Percentiles rank a stretch among this genome's conserved stretches.
phyloP scores from a whole-genome alignment of 2,888 invertebrate species.

The Chloroclysta siterata region DNA sequence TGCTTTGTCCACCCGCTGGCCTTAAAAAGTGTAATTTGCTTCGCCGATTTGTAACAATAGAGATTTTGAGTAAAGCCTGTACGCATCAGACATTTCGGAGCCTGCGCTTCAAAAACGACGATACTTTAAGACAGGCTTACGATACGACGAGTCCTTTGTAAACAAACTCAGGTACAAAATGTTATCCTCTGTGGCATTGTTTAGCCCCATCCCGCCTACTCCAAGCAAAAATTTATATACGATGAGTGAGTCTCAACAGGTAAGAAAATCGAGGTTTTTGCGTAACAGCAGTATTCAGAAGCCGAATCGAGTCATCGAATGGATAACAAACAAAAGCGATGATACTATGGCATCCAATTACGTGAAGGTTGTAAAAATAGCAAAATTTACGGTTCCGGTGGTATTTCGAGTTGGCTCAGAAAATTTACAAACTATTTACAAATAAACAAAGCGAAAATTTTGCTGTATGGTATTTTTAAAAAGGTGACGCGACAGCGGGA shows the following conservation, averaged over 20 bases:
- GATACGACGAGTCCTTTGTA: conserved; percentile 66
- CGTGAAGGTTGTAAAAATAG: conserved; percentile 27
- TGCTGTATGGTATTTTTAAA: conserved; percentile 53
- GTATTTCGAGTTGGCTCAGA: conserved; percentile 52
- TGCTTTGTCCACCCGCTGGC: conserved; percentile 54
- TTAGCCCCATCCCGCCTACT: conserved; percentile 70
- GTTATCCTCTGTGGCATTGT: conserved; percentile 65
- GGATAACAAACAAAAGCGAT: conserved; percentile 66
- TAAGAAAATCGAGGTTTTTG: conserved; percentile 73
- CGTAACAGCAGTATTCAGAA: conserved; percentile 71
- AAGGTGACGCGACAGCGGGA: conserved; percentile 55
- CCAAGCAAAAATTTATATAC: conserved; percentile 70
- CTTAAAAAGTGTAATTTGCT: conserved; percentile 61
- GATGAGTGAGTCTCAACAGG: conserved; percentile 65
- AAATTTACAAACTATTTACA: conserved; percentile 41
- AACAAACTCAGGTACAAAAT: conserved; percentile 78
- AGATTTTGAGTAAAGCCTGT: conserved; percentile 54
- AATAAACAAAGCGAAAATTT: conserved; percentile 46
- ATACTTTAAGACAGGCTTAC: conserved; percentile 46
- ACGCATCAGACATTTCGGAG: conserved; percentile 72
- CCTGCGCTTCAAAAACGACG: conserved; percentile 50
- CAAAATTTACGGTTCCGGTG: conserved; percentile 34
- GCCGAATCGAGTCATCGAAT: conserved; percentile 66
- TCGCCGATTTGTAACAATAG: conserved; percentile 58
- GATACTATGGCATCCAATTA: conserved; percentile 50